These are phyloP conservation scores for Steinernema khuongi DNA, from an alignment of 1,140 invertebrate species.

Conservation along the genomic window DNA sequence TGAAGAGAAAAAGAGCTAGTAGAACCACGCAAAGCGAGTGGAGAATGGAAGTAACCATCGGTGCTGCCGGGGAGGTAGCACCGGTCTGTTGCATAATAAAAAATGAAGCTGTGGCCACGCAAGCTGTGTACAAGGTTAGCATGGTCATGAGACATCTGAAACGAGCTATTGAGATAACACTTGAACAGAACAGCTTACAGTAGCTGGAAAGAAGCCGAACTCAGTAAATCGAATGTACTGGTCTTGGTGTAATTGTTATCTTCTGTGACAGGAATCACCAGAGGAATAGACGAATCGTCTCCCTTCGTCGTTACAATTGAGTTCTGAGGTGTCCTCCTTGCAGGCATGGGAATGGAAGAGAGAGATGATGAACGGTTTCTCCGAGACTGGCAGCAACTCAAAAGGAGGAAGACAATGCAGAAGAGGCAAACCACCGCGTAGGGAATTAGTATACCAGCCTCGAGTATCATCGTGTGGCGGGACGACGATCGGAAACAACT, in stretches of 20 bases:
- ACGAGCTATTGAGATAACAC: neutral
- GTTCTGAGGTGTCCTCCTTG: neutral
- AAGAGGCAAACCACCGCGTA: neutral
- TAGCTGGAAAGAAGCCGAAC: conserved; percentile 1
- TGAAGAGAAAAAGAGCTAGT: neutral
- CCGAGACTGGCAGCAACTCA: neutral
- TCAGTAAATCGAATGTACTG: neutral
- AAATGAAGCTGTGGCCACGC: neutral
- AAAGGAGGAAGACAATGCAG: neutral
- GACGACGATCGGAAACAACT: neutral
- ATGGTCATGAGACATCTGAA: neutral
- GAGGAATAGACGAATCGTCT: neutral
- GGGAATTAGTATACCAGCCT: neutral
- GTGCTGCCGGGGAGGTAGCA: neutral
- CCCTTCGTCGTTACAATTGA: neutral
- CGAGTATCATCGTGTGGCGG: neutral
- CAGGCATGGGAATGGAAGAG: neutral
- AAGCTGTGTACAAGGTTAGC: neutral
- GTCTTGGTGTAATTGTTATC: neutral
- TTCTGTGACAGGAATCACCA: neutral
- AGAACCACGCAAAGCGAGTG: conserved; percentile 4
- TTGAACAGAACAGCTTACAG: neutral
- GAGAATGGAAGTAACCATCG: neutral
- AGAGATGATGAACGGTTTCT: neutral
- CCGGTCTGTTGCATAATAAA: neutral